Evolutionary conservation across 1,140 invertebrate genomes (phyloP).

Genomic region (Microplitis mediator): DNA sequence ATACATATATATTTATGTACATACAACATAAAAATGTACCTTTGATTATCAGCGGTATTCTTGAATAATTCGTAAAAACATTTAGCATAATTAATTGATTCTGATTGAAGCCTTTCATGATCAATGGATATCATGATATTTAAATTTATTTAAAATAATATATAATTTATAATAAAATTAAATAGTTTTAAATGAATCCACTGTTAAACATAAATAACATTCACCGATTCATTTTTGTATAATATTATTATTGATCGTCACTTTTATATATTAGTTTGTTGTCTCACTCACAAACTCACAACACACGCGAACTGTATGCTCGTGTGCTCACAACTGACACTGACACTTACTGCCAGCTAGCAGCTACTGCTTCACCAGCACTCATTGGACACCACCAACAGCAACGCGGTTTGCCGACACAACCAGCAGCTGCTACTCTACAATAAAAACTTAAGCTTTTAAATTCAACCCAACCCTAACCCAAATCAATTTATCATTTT

Average conservation of each 20-base stretch:
- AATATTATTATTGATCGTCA: slow-evolving; percentile 59
- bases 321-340: too few species aligned
- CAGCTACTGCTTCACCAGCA: too few species aligned
- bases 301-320: background rate
- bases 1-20: background rate
- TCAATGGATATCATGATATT: slow-evolving; percentile 53
- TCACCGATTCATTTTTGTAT: slow-evolving; percentile 56
- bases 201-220: slow-evolving; percentile 23
- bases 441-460: too few species aligned
- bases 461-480: too few species aligned
- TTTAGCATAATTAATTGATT: slow-evolving; percentile 64
- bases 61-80: slow-evolving; percentile 68
- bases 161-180: too few species aligned
- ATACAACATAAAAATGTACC: slow-evolving; percentile 53
- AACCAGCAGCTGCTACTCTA: too few species aligned
- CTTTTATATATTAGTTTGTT: background rate
- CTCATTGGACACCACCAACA: too few species aligned
- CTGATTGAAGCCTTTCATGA: slow-evolving; percentile 63
- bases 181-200: slow-evolving; percentile 37
- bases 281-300: background rate
- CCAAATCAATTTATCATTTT: too few species aligned
- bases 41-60: slow-evolving; percentile 64
- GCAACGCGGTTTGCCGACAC: too few species aligned
- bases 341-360: too few species aligned
- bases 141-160: background rate